Percentiles rank a stretch among this genome's conserved stretches.
These are phyloP conservation scores for Oreocharis arfaki DNA, from an alignment of 2,113 vertebrate genomes.

Conservation along the genomic window DNA sequence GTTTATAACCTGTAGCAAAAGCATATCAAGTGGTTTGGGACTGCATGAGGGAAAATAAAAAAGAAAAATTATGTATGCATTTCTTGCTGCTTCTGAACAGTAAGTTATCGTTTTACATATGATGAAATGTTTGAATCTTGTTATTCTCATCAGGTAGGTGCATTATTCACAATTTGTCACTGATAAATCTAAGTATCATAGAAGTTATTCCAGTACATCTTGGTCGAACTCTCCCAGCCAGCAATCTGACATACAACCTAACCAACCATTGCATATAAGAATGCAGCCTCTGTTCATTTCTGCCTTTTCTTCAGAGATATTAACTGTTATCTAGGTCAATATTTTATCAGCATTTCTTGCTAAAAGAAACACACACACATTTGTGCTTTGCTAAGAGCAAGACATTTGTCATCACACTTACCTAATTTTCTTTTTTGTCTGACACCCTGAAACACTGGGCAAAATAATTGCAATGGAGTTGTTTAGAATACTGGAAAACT, in stretches of 20 bases:
- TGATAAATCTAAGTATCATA: neutral
- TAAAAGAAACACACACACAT: neutral
- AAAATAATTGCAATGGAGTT: neutral
- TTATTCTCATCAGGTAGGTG: neutral
- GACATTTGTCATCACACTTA: neutral
- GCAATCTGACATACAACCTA: neutral
- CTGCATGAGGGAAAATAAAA: neutral
- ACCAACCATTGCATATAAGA: neutral
- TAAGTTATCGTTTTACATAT: neutral
- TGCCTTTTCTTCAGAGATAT: neutral
- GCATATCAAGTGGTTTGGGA: neutral
- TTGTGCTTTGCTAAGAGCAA: neutral
- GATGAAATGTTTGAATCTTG: neutral
- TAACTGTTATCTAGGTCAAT: neutral
- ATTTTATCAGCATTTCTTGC: neutral
- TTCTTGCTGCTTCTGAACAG: neutral
- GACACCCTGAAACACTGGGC: neutral
- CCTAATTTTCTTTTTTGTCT: neutral
- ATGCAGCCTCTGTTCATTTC: neutral
- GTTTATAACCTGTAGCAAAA: neutral
- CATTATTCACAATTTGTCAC: neutral
- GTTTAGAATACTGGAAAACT: neutral
- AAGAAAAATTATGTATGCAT: neutral
- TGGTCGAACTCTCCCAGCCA: neutral
- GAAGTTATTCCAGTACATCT: neutral